Base-by-base conservation (phyloP, 2,888 invertebrate species). In the Papilio protenor region DNA sequence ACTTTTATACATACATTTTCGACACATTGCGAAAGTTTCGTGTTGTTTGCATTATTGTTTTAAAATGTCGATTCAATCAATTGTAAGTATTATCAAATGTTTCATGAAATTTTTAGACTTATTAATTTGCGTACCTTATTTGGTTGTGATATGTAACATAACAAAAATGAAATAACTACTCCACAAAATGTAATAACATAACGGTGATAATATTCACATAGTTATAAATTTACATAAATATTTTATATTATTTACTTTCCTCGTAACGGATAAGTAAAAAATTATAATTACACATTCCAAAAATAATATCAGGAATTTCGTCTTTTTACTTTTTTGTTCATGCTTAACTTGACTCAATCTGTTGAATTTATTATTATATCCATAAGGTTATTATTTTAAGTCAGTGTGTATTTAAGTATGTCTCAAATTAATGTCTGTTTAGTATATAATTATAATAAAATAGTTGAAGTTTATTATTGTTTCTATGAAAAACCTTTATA, bases 391-490 rank as follows among this genome's bases (percentile, higher is more conserved):
- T 33, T 64, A 21, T 33, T 33, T 33, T 33, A 64, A 64, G 61
- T 27, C 16, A 61, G 16, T 33, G 33, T 33, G 6, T 64, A 64
- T 33, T 61, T 16, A 61, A 61, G 23, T 61, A 27, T 27, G 27
- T 27, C 61, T 27, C 61, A 61, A 23, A 61, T 61, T 23, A 61
- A 16, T 61, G 23, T 14, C 12, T 27, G 6, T 27, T 61, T 27
- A 61, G 59, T 33, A 61, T 64, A 8, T 14, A 64, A 64, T 33
- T 64, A 18, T 61, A 18, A 23, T 64, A 18, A 61, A 27, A 61
- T 64, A 64, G 18, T 59, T 21, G 57, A 64, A 64, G 64, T 33
- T 64, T 64, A 33, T 64, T 64, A 14, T 6, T 33, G 64, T 64
- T 64, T 33, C 18, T 18, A 64, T 64, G n/a, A n/a, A 52, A 52